A percentile compares a stretch with the other conserved stretches of the same genome.
These are phyloP conservation scores for Sycophila sp. DNA, from an alignment of 1,140 invertebrate genomes.

Conservation along the genomic window DNA sequence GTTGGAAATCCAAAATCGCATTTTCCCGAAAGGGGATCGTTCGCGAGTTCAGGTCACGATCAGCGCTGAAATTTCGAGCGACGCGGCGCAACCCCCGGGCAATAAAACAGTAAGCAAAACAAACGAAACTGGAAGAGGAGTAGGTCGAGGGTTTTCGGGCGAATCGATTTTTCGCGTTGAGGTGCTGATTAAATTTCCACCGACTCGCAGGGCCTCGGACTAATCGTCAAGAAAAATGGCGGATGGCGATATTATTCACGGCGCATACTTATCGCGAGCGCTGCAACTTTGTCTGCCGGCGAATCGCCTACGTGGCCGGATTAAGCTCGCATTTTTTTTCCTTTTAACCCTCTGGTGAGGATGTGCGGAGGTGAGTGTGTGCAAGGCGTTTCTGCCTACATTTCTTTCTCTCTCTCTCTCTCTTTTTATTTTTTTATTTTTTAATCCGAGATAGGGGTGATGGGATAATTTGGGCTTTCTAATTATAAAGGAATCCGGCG, in stretches of 20 bases:
- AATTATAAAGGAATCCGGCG: neutral
- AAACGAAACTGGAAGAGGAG: too few relatives aligned
- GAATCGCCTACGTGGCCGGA: neutral
- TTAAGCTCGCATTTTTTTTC: too few relatives aligned
- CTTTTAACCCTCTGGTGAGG: too few relatives aligned
- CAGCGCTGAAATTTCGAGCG: neutral
- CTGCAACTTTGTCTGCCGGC: neutral
- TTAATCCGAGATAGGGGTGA: neutral
- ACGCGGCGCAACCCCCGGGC: neutral
- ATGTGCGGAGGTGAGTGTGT: too few relatives aligned
- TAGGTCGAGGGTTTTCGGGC: too few relatives aligned
- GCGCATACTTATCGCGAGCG: neutral
- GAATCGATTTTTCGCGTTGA: neutral
- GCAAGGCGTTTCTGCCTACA: too few relatives aligned
- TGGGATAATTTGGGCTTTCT: neutral
- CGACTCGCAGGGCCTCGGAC: neutral
- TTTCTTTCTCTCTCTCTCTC: too few relatives aligned
- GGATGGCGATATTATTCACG: neutral
- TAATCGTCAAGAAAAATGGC: constrained; percentile 5
- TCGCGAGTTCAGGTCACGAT: constrained; percentile 2
- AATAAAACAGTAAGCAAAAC: too few relatives aligned
- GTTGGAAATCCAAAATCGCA: neutral
- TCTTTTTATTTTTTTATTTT: neutral
- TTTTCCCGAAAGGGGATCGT: too few relatives aligned
- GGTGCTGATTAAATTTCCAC: neutral